Percentiles rank a stretch among this genome's conserved stretches.
These are phyloP conservation scores for Lysiphlebus fabarum DNA, from an alignment of 1,140 invertebrate species.

Conservation along the genomic window DNA sequence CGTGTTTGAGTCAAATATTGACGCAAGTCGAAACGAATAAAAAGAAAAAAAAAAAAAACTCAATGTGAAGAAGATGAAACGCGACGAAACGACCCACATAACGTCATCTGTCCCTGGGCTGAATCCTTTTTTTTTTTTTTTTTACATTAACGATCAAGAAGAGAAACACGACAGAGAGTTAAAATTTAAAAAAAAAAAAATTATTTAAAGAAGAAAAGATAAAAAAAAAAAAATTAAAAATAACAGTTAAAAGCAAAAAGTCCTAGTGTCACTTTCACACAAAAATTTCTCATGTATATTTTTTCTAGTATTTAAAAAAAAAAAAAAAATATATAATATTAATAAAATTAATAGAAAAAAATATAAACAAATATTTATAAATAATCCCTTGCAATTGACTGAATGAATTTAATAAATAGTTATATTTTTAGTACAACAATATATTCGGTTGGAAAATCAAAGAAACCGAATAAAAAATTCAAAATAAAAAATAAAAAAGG, in stretches of 20 bases:
- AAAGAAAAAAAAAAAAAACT: not conserved
- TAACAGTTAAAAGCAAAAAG: not conserved
- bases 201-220: conserved; percentile 23
- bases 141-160: conserved; percentile 30
- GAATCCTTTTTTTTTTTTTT: not conserved
- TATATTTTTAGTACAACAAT: too few species aligned
- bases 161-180: conserved; percentile 9
- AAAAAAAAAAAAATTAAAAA: conserved; percentile 15
- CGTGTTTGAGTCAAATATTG: conserved; percentile 58
- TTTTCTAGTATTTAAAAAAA: not conserved
- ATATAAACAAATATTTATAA: too few species aligned
- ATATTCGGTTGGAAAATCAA: too few species aligned
- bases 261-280: conserved; percentile 13
- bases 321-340: not conserved
- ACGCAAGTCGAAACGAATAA: conserved; percentile 48
- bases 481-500: conserved; percentile 18
- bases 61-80: conserved; percentile 8
- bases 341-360: too few species aligned
- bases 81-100: conserved; percentile 23
- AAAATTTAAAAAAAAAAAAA: conserved; percentile 16
- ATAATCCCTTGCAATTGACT: too few species aligned
- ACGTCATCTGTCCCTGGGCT: conserved; percentile 20
- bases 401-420: too few species aligned
- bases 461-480: not conserved
- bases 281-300: not conserved